These are phyloP conservation scores for Ostrea denselamellosa DNA, from an alignment of 1,140 invertebrate species.

Conservation along the genomic window DNA sequence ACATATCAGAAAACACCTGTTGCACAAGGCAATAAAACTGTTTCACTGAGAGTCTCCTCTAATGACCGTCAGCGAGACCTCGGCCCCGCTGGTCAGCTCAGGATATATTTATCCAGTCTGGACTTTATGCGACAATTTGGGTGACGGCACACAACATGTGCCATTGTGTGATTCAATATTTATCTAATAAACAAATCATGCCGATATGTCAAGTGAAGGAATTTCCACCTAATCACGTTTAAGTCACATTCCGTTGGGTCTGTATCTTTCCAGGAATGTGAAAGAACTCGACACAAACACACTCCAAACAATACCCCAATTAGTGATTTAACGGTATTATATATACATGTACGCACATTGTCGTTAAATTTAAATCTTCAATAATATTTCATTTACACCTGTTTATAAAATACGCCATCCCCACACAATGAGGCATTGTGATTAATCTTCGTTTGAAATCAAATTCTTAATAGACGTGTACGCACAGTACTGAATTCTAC, in stretches of 20 bases:
- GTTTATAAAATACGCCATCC: constrained; percentile 7
- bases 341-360: constrained; percentile 21
- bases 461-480: constrained; percentile 9
- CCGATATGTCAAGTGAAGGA: neutral
- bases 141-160: neutral
- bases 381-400: constrained; percentile 35
- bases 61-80: neutral
- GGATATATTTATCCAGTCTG: neutral
- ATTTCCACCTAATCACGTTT: neutral
- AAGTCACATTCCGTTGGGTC: neutral
- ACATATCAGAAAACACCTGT: constrained; percentile 21
- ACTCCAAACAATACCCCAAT: neutral
- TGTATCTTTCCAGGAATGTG: neutral
- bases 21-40: neutral
- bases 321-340: neutral
- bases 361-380: constrained; percentile 23
- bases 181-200: constrained; percentile 5
- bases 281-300: neutral
- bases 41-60: neutral
- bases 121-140: constrained; percentile 5
- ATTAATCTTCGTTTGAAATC: constrained; percentile 33
- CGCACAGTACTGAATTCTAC: constrained; percentile 8
- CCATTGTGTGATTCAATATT: constrained; percentile 20
- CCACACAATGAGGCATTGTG: constrained; percentile 3
- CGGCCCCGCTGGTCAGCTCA: neutral